Conservation (phyloP, 2,797 vertebrate genomes). For the Hozukius guyotensis region DNA sequence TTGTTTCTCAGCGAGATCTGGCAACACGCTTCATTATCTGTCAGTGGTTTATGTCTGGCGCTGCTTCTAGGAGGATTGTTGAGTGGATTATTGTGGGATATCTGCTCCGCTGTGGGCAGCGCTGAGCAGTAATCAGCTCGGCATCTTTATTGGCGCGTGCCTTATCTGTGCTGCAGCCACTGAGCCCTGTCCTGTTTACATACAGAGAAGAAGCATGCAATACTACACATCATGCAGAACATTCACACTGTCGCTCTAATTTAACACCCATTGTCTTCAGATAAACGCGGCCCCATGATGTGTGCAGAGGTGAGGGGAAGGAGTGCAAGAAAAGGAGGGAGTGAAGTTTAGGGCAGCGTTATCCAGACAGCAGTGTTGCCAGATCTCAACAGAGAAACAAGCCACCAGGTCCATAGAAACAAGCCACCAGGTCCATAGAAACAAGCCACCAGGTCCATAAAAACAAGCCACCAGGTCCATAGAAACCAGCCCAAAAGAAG, state of each 20-base stretch:
- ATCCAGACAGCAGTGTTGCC: slow-evolving; percentile 10
- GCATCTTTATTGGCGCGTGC: slow-evolving; percentile 61
- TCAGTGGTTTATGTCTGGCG: slow-evolving; percentile 56
- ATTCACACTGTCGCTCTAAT: slow-evolving; percentile 47
- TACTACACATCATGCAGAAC: slow-evolving; percentile 5
- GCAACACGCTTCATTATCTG: slow-evolving; percentile 43
- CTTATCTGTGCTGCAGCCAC: slow-evolving; percentile 64
- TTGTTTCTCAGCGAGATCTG: too few species aligned
- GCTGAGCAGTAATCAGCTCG: slow-evolving; percentile 58
- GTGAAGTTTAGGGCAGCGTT: slow-evolving; percentile 23
- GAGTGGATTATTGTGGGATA: slow-evolving; percentile 44
- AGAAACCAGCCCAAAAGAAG: too few species aligned
- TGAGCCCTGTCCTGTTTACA: slow-evolving; percentile 69
- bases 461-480: too few species aligned
- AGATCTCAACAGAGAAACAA: not conserved
- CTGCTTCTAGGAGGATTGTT: slow-evolving; percentile 33
- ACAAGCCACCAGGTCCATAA: too few species aligned
- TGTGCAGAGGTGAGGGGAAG: slow-evolving; percentile 10
- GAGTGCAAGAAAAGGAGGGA: slow-evolving; percentile 9
- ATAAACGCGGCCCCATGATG: not conserved
- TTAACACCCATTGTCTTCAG: slow-evolving; percentile 56
- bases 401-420: too few species aligned
- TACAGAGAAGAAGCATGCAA: slow-evolving; percentile 48
- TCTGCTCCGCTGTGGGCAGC: slow-evolving; percentile 49
- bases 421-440: too few species aligned